Percentiles rank a stretch among this genome's conserved stretches.
phyloP scores from a whole-genome alignment of 23 tunicate species.

The Clavelina lepadiformis region DNA sequence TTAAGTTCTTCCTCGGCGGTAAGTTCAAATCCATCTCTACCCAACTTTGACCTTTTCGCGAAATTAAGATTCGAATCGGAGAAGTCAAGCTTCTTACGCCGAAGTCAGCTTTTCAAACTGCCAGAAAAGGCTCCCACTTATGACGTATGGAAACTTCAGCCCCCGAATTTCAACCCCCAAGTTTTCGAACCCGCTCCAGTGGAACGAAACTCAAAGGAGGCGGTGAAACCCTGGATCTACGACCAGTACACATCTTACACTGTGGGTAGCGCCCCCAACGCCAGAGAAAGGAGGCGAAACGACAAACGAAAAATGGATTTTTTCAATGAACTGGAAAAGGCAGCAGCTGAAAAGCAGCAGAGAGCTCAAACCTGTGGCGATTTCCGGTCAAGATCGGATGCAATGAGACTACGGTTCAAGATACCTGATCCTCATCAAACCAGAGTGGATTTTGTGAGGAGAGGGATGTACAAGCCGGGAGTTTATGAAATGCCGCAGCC shows the following conservation, averaged over 20 bases:
- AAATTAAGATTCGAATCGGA: conserved; percentile 46
- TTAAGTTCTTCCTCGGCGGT: too few relatives aligned
- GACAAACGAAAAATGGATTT: conserved; percentile 52
- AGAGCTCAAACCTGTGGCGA: conserved; percentile 30
- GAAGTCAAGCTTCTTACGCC: conserved; percentile 1
- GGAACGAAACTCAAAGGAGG: conserved; percentile 15
- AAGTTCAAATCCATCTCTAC: too few relatives aligned
- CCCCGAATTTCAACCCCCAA: conserved; percentile 79
- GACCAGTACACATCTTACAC: neutral
- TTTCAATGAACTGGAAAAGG: conserved; percentile 22
- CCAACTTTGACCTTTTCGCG: conserved; percentile 18
- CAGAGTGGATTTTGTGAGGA: conserved; percentile 43
- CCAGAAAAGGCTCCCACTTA: conserved; percentile 7
- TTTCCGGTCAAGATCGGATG: neutral
- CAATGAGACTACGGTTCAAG: conserved; percentile 26
- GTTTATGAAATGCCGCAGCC: conserved; percentile 41
- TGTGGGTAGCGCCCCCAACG: conserved; percentile 19
- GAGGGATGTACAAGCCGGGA: conserved; percentile 30
- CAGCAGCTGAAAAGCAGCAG: conserved; percentile 7
- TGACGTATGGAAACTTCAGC: conserved; percentile 63
- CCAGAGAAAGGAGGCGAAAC: conserved; percentile 33
- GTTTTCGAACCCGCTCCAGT: conserved; percentile 45
- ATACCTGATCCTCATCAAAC: conserved; percentile 31
- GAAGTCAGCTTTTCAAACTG: conserved; percentile 27
- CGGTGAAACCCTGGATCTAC: conserved; percentile 30